Evolutionary conservation across 1,140 invertebrate genomes (phyloP), one percentile per base, ranked within the genome.

Genomic region (Eriosoma lanigerum): DNA sequence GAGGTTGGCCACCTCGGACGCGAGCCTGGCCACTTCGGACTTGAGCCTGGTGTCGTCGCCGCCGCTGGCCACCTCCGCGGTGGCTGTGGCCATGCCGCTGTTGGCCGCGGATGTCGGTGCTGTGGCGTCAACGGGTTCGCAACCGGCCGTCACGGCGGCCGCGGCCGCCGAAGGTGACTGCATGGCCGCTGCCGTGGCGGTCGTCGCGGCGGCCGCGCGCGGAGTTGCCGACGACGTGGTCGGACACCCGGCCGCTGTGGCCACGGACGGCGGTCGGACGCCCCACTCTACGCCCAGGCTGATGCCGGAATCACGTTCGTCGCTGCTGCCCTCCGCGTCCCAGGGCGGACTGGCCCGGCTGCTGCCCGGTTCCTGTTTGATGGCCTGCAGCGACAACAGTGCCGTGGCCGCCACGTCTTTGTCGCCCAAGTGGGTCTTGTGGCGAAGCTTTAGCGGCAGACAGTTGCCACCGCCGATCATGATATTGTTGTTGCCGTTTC

Each of bases 1-100:
- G 0, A 98, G 89, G 82, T 91, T 92, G n/a, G 94, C 95, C 56
- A 98, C 94, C 86, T 98, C 96, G 1, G 92, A 93, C 13, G 95
- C 95, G 6, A 98, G 89, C 80, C 93, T 89, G 76, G 94, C 93
- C 82, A 98, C 87, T 86, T 97, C 92, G 1, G 91, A 92, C 84
- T 96, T 93, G 1, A 98, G 89, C 84, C 93, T 91, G 26, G 84
- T 85, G 83, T 89, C 90, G 38, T 84, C 83, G 0, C 44, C 38
- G 4, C 46, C 62, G 2, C 10, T 84, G 87, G 86, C 83, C 88
- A 86, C 83, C 88, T 86, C 83, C 85, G 83, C 84, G 84, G 78
- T 84, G 83, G 89, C 52, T 83, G 89, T 38, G 83, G 9, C 83
- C 54, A 8, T 3, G 54, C 54, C 54, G 8, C 21, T 9, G 54